phyloP scores from a whole-genome alignment of 1,140 invertebrate species.

The Holotrichia oblita region DNA sequence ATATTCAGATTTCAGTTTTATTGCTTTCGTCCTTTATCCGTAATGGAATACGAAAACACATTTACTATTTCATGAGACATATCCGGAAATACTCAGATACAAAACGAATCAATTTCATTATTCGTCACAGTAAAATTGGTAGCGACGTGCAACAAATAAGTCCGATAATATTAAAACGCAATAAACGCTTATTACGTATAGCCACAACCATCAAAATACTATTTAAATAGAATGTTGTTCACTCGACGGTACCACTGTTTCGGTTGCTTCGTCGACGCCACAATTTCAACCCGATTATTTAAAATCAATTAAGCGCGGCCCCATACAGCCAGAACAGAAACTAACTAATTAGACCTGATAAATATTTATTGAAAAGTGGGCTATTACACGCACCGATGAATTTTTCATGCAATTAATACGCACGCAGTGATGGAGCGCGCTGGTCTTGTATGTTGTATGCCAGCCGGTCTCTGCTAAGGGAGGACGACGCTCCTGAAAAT shows the following conservation, averaged over 20 bases:
- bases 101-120: no score
- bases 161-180: not conserved
- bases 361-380: conserved; percentile 34
- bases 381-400: conserved; percentile 34
- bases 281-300: conserved; percentile 30
- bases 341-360: conserved; percentile 35
- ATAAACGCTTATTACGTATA: conserved; percentile 2
- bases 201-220: not conserved
- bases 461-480: no score
- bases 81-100: no score
- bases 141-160: not conserved
- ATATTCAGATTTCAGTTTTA: no score
- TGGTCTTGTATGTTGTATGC: conserved; percentile 17
- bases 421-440: conserved; percentile 21
- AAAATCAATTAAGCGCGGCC: conserved; percentile 12
- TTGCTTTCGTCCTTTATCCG: no score
- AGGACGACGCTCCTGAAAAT: not conserved
- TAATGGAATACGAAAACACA: no score
- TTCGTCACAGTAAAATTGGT: not conserved
- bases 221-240: not conserved
- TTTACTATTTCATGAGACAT: no score
- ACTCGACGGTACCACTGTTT: not conserved
- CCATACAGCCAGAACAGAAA: conserved; percentile 17
- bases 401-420: conserved; percentile 37
- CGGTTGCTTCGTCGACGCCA: conserved; percentile 10